Base-by-base conservation (phyloP, 2,797 vertebrate genomes). In the Limosa lapponica region DNA sequence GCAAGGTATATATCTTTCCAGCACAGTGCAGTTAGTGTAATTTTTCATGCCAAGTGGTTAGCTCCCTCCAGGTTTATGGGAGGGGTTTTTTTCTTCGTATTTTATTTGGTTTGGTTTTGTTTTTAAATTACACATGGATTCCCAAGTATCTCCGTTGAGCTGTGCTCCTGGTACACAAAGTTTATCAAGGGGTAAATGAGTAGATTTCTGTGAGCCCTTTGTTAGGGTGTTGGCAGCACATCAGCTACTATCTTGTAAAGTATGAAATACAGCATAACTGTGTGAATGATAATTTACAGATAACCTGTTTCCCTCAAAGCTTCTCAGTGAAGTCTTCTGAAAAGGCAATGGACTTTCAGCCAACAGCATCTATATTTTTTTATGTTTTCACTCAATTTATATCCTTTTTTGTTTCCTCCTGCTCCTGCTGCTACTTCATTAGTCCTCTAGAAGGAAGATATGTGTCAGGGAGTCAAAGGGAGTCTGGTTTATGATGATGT, bases 391-490 rank as follows among this genome's bases (percentile, higher is more conserved):
- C 80, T 95, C 81, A 71, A 75, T 97, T 91, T 93, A 79, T 94
- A 58, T 95, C 36, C 39, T 85, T 85, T 88, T 62, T 71, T 16
- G 13, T 61, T 96, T 95, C 83, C 78, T 96, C 11, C 57, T 90
- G 74, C 71, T 92, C 77, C 83, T 96, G 49, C 70, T 95, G 83
- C 92, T 96, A n/a, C 83, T 95, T 95, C 95, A 89, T 96, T 93
- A 96, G 93, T 93, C 54, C 85, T 93, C 22, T 86, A 96, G 82
- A 82, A 96, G 79, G 75, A 88, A 64, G 86, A 75, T 70, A 61
- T 20, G 55, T 95, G 91, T 96, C 95, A 81, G 59, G 74, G 82
- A 93, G 88, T 89, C 84, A 81, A 5, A 79, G 88, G 84, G 81
- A 95, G 86, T 92, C 90, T 90, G 91, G 59, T 84, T 93, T 82